Conservation (phyloP, 2,113 vertebrate species). For the Petaurus breviceps region DNA sequence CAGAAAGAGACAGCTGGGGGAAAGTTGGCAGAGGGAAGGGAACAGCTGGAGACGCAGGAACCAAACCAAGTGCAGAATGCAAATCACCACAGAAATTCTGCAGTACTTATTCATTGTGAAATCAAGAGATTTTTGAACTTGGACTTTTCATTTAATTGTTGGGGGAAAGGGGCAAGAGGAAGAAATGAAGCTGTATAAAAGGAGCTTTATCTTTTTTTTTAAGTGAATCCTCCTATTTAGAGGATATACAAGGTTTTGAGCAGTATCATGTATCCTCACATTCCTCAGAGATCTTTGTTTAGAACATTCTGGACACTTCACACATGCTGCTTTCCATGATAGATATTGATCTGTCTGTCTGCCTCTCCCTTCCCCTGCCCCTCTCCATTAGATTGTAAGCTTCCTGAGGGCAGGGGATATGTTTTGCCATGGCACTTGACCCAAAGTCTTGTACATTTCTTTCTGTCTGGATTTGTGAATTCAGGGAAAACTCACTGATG, state of each 20-base stretch:
- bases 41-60: accelerated
- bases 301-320: background rate
- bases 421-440: background rate
- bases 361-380: background rate
- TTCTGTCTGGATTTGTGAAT: background rate
- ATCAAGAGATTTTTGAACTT: background rate
- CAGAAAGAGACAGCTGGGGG: background rate
- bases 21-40: background rate
- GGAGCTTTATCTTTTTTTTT: background rate
- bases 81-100: background rate
- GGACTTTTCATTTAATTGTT: background rate
- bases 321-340: background rate
- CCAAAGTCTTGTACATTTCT: background rate
- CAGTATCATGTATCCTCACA: background rate
- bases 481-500: background rate
- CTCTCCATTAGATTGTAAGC: background rate
- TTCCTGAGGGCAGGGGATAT: background rate
- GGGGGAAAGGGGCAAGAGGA: background rate
- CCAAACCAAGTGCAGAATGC: background rate
- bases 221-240: background rate
- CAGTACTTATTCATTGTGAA: background rate
- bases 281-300: background rate
- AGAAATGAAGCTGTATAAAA: background rate
- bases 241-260: background rate
- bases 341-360: background rate